Conservation (phyloP, 2,888 invertebrate species). For the Tenthredo mesomela region DNA sequence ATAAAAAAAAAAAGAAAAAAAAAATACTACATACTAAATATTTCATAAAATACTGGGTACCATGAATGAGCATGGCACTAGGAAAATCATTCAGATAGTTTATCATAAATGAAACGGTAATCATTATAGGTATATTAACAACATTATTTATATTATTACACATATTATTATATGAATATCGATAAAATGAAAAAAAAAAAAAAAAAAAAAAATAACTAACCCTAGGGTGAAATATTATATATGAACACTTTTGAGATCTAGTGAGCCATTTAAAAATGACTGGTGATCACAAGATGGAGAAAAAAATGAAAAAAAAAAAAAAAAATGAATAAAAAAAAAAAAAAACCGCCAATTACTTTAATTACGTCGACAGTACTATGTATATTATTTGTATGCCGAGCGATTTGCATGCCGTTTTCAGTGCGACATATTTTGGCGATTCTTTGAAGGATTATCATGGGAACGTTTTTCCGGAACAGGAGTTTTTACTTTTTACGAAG, state of each 20-base stretch:
- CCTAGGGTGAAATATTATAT: slow-evolving; percentile 71
- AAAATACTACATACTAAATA: slow-evolving; percentile 57
- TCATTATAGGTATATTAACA: slow-evolving; percentile 73
- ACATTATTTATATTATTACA: slow-evolving; percentile 77
- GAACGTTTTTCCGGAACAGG: slow-evolving; percentile 66
- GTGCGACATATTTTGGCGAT: slow-evolving; percentile 77
- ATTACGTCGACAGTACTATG: slow-evolving; percentile 73
- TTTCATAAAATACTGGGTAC: slow-evolving; percentile 58
- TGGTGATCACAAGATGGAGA: slow-evolving; percentile 46
- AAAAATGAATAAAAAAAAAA: slow-evolving; percentile 47
- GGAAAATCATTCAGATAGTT: slow-evolving; percentile 74
- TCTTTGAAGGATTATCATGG: slow-evolving; percentile 71
- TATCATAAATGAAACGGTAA: slow-evolving; percentile 70
- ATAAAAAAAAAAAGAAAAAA: slow-evolving; percentile 53
- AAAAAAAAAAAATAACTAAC: slow-evolving; percentile 70
- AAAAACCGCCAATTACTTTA: slow-evolving; percentile 76
- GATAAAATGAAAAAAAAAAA: slow-evolving; percentile 63
- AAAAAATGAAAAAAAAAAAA: slow-evolving; percentile 34
- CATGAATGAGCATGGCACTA: slow-evolving; percentile 72
- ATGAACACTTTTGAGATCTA: slow-evolving; percentile 53
- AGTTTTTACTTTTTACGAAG: slow-evolving; percentile 78
- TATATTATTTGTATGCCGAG: slow-evolving; percentile 77
- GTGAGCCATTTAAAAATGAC: slow-evolving; percentile 52
- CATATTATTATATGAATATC: slow-evolving; percentile 70
- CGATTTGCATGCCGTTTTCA: slow-evolving; percentile 76